A percentile compares a stretch with the other conserved stretches of the same genome.
These are phyloP conservation scores for Meandrusa payeni DNA, from an alignment of 2,888 invertebrate species.

Conservation along the genomic window DNA sequence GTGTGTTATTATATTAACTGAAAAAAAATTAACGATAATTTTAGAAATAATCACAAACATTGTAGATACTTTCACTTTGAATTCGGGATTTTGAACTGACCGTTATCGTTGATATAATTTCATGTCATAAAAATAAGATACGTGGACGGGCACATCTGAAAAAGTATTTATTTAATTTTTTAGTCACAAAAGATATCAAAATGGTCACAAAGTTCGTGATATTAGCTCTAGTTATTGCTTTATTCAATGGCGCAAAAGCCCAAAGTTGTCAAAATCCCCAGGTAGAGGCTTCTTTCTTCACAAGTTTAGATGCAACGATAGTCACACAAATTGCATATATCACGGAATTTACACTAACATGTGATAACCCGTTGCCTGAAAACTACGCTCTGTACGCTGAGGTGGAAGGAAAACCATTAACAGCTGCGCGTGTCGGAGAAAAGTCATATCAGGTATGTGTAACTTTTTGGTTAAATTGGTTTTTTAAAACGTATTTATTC, in stretches of 20 bases:
- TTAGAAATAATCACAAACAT: not conserved
- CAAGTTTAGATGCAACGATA: conserved; percentile 95
- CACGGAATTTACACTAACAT: conserved; percentile 93
- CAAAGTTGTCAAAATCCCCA: conserved; percentile 80
- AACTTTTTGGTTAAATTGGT: no score
- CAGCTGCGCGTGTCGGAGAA: conserved; percentile 89
- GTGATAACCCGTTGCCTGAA: conserved; percentile 83
- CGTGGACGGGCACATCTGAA: conserved; percentile 33
- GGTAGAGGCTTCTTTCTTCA: conserved; percentile 90
- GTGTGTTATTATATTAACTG: no score
- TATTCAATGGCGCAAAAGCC: conserved; percentile 44
- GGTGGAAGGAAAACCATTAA: conserved; percentile 90
- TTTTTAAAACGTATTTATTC: no score
- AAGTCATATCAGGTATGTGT: conserved; percentile 89
- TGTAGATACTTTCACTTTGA: not conserved
- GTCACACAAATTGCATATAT: conserved; percentile 95
- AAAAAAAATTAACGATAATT: no score
- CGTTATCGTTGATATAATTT: conserved; percentile 12
- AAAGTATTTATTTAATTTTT: conserved; percentile 36
- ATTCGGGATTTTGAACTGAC: conserved; percentile 30
- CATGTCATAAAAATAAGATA: conserved; percentile 29
- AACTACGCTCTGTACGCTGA: conserved; percentile 93
- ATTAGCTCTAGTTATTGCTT: conserved; percentile 48
- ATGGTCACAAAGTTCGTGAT: conserved; percentile 68
- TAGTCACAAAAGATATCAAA: conserved; percentile 46